Evolutionary conservation across 2,888 invertebrate species (phyloP).

Genomic region (Nowickia ferox): DNA sequence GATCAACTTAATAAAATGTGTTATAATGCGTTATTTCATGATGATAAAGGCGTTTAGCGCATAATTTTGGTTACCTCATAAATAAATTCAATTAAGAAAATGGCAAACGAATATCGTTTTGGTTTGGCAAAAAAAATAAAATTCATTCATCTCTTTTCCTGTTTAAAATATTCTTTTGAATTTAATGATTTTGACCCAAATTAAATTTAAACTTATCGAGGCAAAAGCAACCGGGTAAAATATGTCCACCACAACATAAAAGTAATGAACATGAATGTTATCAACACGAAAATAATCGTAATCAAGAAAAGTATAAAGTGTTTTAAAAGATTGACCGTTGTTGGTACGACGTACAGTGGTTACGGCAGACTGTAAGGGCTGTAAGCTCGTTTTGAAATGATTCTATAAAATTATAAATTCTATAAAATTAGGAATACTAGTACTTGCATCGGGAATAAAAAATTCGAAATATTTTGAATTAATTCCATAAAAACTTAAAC

Average conservation of each 20-base stretch:
- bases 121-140: background rate
- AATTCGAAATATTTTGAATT: too few species aligned
- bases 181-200: constrained; percentile 69
- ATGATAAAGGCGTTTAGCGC: constrained; percentile 62
- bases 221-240: constrained; percentile 7
- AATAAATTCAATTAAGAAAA: constrained; percentile 68
- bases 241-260: constrained; percentile 56
- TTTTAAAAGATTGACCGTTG: constrained; percentile 49
- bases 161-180: constrained; percentile 14
- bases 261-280: constrained; percentile 66
- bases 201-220: constrained; percentile 51
- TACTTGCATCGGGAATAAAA: too few species aligned
- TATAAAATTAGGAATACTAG: too few species aligned
- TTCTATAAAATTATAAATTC: too few species aligned
- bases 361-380: too few species aligned
- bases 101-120: background rate
- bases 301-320: constrained; percentile 64
- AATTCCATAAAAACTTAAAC: too few species aligned
- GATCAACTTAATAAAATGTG: constrained; percentile 45
- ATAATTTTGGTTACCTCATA: constrained; percentile 69
- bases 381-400: too few species aligned
- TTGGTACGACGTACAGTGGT: too few species aligned
- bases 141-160: background rate
- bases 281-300: constrained; percentile 59
- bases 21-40: constrained; percentile 55